phyloP scores from a whole-genome alignment of 2,888 invertebrate genomes.

The Cantharis lateralis region DNA sequence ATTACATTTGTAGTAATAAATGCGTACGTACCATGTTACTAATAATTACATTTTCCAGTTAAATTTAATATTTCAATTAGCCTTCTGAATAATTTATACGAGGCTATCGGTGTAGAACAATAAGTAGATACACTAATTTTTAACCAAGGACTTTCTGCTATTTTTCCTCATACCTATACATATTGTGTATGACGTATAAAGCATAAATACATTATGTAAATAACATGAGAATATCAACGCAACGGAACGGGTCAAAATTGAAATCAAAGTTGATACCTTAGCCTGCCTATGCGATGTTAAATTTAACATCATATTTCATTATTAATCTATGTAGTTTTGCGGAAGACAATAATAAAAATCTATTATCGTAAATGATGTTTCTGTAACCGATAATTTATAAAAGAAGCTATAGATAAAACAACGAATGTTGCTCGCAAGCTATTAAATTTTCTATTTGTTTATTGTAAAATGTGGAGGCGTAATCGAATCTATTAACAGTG shows the following conservation, averaged over 20 bases:
- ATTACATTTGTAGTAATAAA: too few relatives aligned
- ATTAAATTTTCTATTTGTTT: not conserved
- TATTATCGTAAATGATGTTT: not conserved
- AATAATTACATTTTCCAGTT: not conserved
- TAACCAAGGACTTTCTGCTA: not conserved
- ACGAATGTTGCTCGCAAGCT: not conserved
- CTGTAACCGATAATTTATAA: not conserved
- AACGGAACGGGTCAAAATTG: not conserved
- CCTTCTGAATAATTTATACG: not conserved
- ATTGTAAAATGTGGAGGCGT: slow-evolving; percentile 9
- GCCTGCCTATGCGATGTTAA: not conserved
- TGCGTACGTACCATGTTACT: too few relatives aligned
- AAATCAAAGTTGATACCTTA: not conserved
- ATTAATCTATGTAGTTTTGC: not conserved
- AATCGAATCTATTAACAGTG: slow-evolving; percentile 16
- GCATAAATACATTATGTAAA: not conserved
- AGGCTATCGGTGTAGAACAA: not conserved
- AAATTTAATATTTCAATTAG: not conserved
- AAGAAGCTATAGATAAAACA: not conserved
- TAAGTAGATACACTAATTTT: not conserved
- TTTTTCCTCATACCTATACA: not conserved
- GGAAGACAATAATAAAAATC: not conserved
- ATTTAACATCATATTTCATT: not conserved
- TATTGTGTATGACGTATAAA: too few relatives aligned
- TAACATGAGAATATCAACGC: not conserved